Evolutionary conservation across 1,140 invertebrate species (phyloP).

Genomic region (Drosophila orena): DNA sequence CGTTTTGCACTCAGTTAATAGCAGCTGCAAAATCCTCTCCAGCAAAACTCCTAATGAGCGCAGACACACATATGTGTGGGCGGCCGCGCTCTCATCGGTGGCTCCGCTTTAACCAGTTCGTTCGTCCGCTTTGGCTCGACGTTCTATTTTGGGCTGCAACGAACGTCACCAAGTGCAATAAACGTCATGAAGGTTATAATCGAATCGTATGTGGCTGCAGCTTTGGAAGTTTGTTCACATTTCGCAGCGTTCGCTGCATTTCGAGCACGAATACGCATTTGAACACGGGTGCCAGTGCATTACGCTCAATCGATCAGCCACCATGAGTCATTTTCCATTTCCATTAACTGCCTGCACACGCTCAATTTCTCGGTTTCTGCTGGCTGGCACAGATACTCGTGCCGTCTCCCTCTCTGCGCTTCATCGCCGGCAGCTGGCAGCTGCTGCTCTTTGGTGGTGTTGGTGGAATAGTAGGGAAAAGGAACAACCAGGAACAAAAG

Average conservation of each 20-base stretch:
- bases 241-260: slow-evolving; percentile 26
- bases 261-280: slow-evolving; percentile 8
- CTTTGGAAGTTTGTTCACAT: slow-evolving; percentile 48
- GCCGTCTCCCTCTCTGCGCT: slow-evolving; percentile 22
- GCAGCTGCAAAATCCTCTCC: slow-evolving; percentile 29
- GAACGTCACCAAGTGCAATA: slow-evolving; percentile 53
- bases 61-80: slow-evolving; percentile 11
- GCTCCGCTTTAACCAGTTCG: slow-evolving; percentile 21
- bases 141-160: slow-evolving; percentile 49
- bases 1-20: background rate
- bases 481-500: slow-evolving; percentile 7
- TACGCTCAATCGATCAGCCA: slow-evolving; percentile 34
- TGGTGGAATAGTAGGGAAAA: slow-evolving; percentile 8
- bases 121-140: slow-evolving; percentile 32
- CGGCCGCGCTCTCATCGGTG: slow-evolving; percentile 34
- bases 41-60: slow-evolving; percentile 31
- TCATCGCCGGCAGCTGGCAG: slow-evolving; percentile 34
- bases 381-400: slow-evolving; percentile 40
- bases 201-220: slow-evolving; percentile 21
- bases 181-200: slow-evolving; percentile 49
- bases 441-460: slow-evolving; percentile 20
- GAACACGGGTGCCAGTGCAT: slow-evolving; percentile 7
- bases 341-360: slow-evolving; percentile 47
- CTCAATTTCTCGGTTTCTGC: slow-evolving; percentile 34
- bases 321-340: slow-evolving; percentile 40